phyloP scores from a whole-genome alignment of 2,113 vertebrate species.

The Glareola pratincola region DNA sequence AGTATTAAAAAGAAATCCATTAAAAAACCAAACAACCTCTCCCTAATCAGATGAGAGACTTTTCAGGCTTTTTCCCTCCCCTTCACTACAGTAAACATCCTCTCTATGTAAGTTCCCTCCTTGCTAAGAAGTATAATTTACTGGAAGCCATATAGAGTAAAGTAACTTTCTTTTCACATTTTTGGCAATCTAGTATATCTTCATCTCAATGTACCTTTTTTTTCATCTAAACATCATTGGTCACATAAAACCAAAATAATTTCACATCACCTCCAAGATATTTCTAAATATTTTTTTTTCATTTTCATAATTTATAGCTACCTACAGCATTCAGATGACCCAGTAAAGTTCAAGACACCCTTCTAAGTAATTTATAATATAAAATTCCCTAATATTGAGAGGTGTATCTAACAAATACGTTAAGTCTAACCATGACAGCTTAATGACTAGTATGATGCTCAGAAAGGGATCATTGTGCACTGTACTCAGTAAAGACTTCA shows the following conservation, averaged over 20 bases:
- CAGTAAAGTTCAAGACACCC: not conserved
- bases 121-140: not conserved
- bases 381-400: not conserved
- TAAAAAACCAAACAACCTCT: not conserved
- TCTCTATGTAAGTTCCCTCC: not conserved
- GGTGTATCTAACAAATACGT: not conserved
- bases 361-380: not conserved
- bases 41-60: not conserved
- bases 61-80: not conserved
- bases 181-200: not conserved
- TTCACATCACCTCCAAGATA: not conserved
- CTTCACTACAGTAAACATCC: not conserved
- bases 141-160: not conserved
- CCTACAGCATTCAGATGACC: not conserved
- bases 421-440: not conserved
- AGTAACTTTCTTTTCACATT: not conserved
- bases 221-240: not conserved
- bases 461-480: not conserved
- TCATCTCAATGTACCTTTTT: constrained; percentile 8
- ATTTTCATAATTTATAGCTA: not conserved
- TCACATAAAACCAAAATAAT: not conserved
- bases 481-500: not conserved
- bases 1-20: not conserved
- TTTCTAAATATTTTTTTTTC: not conserved
- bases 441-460: not conserved